phyloP scores from a whole-genome alignment of 2,113 vertebrate species.

The Neodon shergylaensis region DNA sequence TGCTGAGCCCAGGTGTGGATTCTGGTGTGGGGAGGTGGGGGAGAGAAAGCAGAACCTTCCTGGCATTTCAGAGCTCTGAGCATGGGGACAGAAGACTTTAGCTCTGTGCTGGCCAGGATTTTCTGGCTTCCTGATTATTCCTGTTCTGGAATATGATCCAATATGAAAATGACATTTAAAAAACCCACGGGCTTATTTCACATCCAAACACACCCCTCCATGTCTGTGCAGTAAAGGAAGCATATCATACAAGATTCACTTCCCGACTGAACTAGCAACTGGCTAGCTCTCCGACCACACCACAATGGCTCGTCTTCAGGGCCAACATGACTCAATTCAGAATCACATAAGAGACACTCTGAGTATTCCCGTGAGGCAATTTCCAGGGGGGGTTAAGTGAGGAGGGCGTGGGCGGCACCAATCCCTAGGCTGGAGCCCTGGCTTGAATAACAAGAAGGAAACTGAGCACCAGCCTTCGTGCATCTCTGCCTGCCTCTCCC shows the following conservation, averaged over 20 bases:
- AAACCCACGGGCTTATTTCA: constrained; percentile 51
- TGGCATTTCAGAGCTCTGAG: constrained; percentile 1
- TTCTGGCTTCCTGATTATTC: constrained; percentile 62
- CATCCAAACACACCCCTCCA: constrained; percentile 37
- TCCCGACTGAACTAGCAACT: neutral
- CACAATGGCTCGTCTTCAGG: neutral
- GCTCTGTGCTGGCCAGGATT: constrained; percentile 60
- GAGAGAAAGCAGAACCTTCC: neutral
- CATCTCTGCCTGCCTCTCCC: fast-evolving
- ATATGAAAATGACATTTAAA: constrained; percentile 76
- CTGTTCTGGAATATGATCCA: constrained; percentile 67
- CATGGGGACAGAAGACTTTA: constrained; percentile 15
- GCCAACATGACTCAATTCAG: neutral
- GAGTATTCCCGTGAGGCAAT: too few species aligned
- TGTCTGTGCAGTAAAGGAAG: neutral
- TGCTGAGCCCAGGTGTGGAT: neutral
- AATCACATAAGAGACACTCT: neutral
- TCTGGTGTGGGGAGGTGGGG: neutral
- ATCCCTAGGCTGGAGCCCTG: neutral
- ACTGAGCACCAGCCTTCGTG: neutral
- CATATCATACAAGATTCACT: neutral
- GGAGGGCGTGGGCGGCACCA: neutral
- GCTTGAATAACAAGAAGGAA: neutral
- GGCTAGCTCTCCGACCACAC: neutral
- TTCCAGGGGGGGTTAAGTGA: neutral